Percentiles rank a stretch among this genome's conserved stretches.
Conservation (phyloP, 2,113 vertebrate species). For the Anhinga anhinga region DNA sequence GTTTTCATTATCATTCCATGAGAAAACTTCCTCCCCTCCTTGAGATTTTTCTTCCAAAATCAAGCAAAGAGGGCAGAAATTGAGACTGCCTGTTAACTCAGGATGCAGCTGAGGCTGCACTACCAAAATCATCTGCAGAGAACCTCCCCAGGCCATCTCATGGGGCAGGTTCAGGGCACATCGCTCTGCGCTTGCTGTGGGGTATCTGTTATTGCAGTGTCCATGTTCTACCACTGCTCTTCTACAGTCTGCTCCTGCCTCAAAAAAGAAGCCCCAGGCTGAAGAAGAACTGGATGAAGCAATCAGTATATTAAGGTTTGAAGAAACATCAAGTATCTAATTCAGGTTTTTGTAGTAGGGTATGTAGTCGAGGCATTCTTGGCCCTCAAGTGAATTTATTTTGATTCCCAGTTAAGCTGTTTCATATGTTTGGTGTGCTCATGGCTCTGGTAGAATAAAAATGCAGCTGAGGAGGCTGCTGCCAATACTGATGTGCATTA, state of each 20-base stretch:
- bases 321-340: neutral
- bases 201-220: neutral
- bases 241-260: neutral
- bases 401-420: neutral
- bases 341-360: neutral
- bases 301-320: neutral
- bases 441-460: neutral
- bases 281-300: neutral
- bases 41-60: neutral
- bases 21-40: neutral
- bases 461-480: neutral
- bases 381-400: neutral
- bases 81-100: neutral
- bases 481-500: neutral
- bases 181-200: neutral
- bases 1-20: neutral
- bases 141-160: neutral
- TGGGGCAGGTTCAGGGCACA: neutral
- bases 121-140: neutral
- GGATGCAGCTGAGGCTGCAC: neutral
- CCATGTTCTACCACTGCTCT: neutral
- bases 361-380: neutral
- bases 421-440: neutral
- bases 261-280: neutral
- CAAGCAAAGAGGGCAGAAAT: neutral